A percentile compares a stretch with the other conserved stretches of the same genome.
These are phyloP conservation scores for Embidobia sp. DNA, from an alignment of 2,888 invertebrate genomes.

Conservation along the genomic window DNA sequence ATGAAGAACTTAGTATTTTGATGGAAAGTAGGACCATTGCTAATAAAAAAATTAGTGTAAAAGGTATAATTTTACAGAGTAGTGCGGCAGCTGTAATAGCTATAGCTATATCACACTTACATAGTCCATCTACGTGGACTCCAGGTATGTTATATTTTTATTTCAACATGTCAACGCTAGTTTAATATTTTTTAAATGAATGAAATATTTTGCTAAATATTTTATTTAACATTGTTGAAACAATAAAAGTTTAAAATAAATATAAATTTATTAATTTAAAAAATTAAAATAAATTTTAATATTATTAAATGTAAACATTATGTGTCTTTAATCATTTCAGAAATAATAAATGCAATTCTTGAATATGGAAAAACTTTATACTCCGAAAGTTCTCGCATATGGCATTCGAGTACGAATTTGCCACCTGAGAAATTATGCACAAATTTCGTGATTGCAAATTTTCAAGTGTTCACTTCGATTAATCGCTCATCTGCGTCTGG, in stretches of 20 bases:
- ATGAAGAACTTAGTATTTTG: no score
- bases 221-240: no score
- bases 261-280: no score
- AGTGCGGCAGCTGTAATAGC: constrained; percentile 84
- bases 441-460: constrained; percentile 76
- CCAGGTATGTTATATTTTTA: constrained; percentile 66
- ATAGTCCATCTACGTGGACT: constrained; percentile 84
- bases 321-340: constrained; percentile 13
- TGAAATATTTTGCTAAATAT: background rate
- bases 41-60: constrained; percentile 64
- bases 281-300: background rate
- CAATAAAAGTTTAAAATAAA: no score
- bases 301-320: no score
- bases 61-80: constrained; percentile 81
- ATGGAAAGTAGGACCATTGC: no score
- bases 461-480: constrained; percentile 70
- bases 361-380: constrained; percentile 86
- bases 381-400: constrained; percentile 76
- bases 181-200: background rate
- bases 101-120: constrained; percentile 84
- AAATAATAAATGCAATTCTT: constrained; percentile 84
- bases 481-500: constrained; percentile 73
- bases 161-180: background rate
- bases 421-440: constrained; percentile 74
- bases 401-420: constrained; percentile 71